phyloP scores from a whole-genome alignment of 2,888 invertebrate species.

The Tipula lateralis region DNA sequence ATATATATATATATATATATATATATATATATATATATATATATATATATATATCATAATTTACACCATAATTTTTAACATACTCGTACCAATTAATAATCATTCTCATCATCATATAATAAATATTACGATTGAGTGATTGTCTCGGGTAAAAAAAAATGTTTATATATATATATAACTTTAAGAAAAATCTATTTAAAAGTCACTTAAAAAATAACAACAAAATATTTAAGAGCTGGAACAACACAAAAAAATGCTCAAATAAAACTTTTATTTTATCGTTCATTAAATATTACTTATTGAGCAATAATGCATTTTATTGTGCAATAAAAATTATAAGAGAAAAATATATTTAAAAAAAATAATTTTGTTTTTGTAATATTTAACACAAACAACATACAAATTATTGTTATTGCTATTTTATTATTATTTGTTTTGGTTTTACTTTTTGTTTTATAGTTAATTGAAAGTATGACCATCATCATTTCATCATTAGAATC shows the following conservation, averaged over 20 bases:
- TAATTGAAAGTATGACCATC: slow-evolving; percentile 24
- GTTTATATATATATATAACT: background rate
- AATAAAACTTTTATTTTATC: slow-evolving; percentile 7
- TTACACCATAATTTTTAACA: too few relatives aligned
- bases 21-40: background rate
- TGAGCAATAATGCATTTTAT: slow-evolving; percentile 27
- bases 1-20: background rate
- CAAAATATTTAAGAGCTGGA: slow-evolving; percentile 14
- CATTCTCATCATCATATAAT: too few relatives aligned
- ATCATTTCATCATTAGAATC: background rate
- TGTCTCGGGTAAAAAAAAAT: background rate
- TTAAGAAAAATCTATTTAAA: slow-evolving; percentile 11
- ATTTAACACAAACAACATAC: slow-evolving; percentile 19
- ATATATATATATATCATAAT: background rate
- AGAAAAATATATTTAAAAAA: slow-evolving; percentile 15
- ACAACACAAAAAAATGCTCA: slow-evolving; percentile 9
- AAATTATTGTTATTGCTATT: slow-evolving; percentile 19
- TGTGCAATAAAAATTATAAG: slow-evolving; percentile 24
- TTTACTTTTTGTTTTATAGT: background rate
- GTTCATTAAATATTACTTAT: slow-evolving; percentile 29
- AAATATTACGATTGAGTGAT: background rate
- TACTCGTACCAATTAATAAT: too few relatives aligned
- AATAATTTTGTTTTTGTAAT: background rate
- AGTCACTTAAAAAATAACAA: background rate
- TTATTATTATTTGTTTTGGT: slow-evolving; percentile 24